Conservation (phyloP, 2,113 vertebrate genomes). For the Hemiscyllium ocellatum region DNA sequence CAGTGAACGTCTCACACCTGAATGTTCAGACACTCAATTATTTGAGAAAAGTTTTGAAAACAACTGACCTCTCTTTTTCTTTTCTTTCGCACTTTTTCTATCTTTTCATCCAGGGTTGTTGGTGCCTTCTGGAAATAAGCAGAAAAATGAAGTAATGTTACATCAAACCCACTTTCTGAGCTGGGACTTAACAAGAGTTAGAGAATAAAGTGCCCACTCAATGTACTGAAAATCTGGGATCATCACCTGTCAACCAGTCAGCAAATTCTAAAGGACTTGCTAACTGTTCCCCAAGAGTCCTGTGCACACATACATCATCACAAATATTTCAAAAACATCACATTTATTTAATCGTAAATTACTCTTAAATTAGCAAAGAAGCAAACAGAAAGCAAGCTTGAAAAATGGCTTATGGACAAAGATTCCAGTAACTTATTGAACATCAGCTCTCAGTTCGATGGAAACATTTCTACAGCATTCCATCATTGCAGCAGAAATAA, state of each 20-base stretch:
- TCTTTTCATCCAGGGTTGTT: slow-evolving; percentile 91
- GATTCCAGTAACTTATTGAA: neutral
- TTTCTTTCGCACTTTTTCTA: slow-evolving; percentile 80
- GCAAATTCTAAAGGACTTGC: neutral
- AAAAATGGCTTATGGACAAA: neutral
- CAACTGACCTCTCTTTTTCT: slow-evolving; percentile 69
- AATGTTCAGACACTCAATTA: neutral
- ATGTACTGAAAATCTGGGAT: neutral
- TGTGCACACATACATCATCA: neutral
- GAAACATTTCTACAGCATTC: neutral
- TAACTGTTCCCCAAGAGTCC: neutral
- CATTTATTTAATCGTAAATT: neutral
- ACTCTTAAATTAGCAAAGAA: neutral
- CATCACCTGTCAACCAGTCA: neutral
- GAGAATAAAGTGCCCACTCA: neutral
- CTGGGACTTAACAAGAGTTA: neutral
- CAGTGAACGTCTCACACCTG: neutral
- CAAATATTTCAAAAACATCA: neutral
- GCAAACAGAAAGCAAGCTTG: neutral
- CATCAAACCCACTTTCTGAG: neutral
- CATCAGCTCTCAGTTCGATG: neutral
- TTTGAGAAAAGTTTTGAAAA: neutral
- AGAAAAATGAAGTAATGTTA: neutral
- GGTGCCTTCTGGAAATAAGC: slow-evolving; percentile 60
- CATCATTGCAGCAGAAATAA: neutral